Evolutionary conservation across 2,113 vertebrate species (phyloP).

Genomic region (Theropithecus gelada): DNA sequence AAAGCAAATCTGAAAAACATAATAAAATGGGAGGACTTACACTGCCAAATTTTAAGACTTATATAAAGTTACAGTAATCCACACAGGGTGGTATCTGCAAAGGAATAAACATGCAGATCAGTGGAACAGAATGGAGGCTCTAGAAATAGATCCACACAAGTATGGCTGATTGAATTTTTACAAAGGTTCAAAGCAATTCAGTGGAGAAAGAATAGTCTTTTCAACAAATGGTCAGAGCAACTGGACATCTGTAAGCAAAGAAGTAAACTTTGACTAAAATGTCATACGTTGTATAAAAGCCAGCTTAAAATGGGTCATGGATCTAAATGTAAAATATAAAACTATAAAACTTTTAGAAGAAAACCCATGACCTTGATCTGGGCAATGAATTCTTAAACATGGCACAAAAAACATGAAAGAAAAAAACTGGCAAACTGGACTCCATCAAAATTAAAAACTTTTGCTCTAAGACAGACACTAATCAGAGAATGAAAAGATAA

Average conservation of each 20-base stretch:
- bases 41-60: not conserved
- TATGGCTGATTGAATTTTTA: not conserved
- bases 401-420: not conserved
- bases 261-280: not conserved
- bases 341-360: conserved; percentile 3
- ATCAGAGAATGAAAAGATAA: not conserved
- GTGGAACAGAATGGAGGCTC: not conserved
- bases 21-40: not conserved
- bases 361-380: not conserved
- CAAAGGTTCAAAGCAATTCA: not conserved
- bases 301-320: not conserved
- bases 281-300: not conserved
- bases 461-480: not conserved
- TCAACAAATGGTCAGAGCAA: not conserved
- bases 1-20: not conserved
- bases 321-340: not conserved
- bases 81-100: not conserved
- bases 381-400: not conserved
- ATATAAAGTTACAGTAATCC: not conserved
- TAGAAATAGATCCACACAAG: not conserved
- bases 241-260: not conserved
- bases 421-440: not conserved
- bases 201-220: not conserved
- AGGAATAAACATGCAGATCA: not conserved
- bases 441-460: not conserved